Evolutionary conservation across 2,888 invertebrate genomes (phyloP).

Genomic region (Lysandra bellargus): DNA sequence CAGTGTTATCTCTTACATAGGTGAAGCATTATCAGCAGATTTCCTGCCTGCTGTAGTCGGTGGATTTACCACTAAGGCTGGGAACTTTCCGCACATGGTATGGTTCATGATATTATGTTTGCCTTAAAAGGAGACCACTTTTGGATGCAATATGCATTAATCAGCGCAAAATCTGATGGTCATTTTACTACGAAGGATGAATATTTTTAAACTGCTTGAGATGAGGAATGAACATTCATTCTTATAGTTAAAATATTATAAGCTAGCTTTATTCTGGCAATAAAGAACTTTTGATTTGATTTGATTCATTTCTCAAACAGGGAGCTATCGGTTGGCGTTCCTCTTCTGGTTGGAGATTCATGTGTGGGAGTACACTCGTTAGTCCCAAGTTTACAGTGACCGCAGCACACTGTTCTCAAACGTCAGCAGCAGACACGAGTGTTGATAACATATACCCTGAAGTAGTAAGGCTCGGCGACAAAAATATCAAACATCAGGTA

Average conservation of each 20-base stretch:
- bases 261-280: not conserved
- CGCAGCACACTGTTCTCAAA: conserved; percentile 82
- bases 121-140: too few species aligned
- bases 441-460: conserved; percentile 51
- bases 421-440: conserved; percentile 47
- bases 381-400: conserved; percentile 82
- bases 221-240: too few species aligned
- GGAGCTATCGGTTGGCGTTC: conserved; percentile 59
- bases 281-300: not conserved
- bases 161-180: too few species aligned
- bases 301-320: conserved; percentile 42
- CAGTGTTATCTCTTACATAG: not conserved
- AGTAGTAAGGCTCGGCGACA: conserved; percentile 53
- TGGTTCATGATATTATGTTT: not conserved
- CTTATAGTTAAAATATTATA: too few species aligned
- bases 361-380: conserved; percentile 84
- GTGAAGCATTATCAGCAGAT: not conserved
- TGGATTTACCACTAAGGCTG: conserved; percentile 1
- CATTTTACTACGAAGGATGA: too few species aligned
- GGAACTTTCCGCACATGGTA: not conserved
- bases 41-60: not conserved
- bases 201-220: too few species aligned
- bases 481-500: conserved; percentile 41
- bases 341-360: conserved; percentile 52
- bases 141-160: too few species aligned